Evolutionary conservation across 2,113 vertebrate genomes (phyloP).

Genomic region (Echinops telfairi): DNA sequence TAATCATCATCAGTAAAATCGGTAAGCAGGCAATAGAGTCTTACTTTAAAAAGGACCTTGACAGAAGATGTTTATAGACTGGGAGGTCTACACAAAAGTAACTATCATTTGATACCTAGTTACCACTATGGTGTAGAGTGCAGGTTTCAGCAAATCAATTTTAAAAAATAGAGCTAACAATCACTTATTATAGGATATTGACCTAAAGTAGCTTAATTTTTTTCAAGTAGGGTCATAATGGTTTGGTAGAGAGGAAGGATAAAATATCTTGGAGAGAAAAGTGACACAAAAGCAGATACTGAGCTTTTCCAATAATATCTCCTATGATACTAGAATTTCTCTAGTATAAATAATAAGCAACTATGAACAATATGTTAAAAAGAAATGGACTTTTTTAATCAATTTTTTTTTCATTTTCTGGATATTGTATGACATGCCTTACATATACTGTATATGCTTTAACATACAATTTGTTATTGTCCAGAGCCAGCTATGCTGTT

Average conservation of each 20-base stretch:
- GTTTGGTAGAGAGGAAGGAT: background rate
- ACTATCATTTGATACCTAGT: constrained; percentile 47
- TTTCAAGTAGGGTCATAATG: constrained; percentile 56
- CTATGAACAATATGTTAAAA: background rate
- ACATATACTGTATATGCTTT: too few species aligned
- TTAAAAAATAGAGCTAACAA: constrained; percentile 57
- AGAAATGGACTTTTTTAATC: constrained; percentile 27
- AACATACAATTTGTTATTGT: too few species aligned
- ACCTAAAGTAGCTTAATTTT: constrained; percentile 25
- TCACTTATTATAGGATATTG: constrained; percentile 59
- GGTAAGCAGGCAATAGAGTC: background rate
- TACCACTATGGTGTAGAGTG: constrained; percentile 22
- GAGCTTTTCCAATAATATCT: background rate
- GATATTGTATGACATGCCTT: too few species aligned
- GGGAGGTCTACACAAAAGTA: constrained; percentile 40
- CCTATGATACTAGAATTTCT: background rate
- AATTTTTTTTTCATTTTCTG: background rate
- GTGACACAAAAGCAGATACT: background rate
- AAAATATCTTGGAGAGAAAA: background rate
- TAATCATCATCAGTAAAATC: background rate
- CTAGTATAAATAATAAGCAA: constrained; percentile 46
- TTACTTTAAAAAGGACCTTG: background rate
- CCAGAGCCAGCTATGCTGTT: too few species aligned
- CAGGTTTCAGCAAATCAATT: constrained; percentile 54
- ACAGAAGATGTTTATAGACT: background rate